These are phyloP conservation scores for Mythimna albipuncta DNA, from an alignment of 2,888 invertebrate genomes.

Conservation along the genomic window DNA sequence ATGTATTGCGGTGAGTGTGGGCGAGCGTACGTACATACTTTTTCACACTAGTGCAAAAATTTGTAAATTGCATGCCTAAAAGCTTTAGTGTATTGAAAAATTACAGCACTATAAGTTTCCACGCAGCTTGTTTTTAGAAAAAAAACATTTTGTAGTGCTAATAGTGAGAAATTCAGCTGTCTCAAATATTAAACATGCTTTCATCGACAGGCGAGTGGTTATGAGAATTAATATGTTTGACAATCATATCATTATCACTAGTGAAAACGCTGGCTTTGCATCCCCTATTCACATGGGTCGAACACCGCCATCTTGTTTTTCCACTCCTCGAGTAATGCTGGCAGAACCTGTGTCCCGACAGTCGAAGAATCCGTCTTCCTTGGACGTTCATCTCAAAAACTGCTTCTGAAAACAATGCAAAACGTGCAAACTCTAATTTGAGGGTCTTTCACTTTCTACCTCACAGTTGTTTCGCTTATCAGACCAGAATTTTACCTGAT, in stretches of 20 bases:
- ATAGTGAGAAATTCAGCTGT: neutral
- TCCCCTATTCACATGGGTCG: neutral
- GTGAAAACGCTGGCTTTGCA: neutral
- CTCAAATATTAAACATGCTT: neutral
- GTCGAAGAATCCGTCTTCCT: neutral
- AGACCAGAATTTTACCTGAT: too few relatives aligned
- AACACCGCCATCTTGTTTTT: slow-evolving; percentile 4
- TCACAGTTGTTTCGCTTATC: neutral
- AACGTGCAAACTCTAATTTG: neutral
- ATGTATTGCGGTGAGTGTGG: too few relatives aligned
- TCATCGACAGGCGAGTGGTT: neutral
- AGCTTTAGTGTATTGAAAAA: neutral
- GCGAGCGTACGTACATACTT: too few relatives aligned
- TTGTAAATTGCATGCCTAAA: too few relatives aligned
- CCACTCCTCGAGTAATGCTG: neutral
- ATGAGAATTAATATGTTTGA: neutral
- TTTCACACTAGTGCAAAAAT: too few relatives aligned
- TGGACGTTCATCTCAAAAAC: neutral
- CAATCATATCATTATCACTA: neutral
- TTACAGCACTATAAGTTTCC: neutral
- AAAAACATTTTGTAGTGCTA: neutral
- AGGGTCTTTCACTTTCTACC: neutral
- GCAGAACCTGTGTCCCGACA: neutral
- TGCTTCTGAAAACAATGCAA: neutral
- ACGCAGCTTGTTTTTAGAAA: neutral